Evolutionary conservation across 2,888 invertebrate genomes (phyloP).

Genomic region (Calameuta idolon): DNA sequence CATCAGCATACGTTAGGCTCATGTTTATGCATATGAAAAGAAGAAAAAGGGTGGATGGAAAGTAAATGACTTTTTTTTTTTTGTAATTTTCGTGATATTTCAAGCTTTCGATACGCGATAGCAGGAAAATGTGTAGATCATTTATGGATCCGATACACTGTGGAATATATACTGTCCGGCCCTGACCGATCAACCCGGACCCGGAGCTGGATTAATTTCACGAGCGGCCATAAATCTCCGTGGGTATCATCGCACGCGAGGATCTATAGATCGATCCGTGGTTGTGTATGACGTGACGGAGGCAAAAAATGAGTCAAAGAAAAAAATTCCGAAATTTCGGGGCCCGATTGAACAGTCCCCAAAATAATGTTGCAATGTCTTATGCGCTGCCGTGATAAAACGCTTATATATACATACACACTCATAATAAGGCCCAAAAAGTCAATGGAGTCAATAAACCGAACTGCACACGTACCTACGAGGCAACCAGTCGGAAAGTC

Average conservation of each 20-base stretch:
- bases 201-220: not conserved
- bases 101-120: too few relatives aligned
- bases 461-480: not conserved
- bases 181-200: not conserved
- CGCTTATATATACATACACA: not conserved
- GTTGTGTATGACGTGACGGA: not conserved
- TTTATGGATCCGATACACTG: not conserved
- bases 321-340: not conserved
- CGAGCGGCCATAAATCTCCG: not conserved
- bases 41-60: not conserved
- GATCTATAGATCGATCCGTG: not conserved
- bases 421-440: not conserved
- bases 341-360: not conserved
- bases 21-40: conserved; percentile 26
- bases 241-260: not conserved
- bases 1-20: conserved; percentile 17
- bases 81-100: not conserved
- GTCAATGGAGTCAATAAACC: not conserved
- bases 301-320: not conserved
- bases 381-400: not conserved
- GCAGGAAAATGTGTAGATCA: not conserved
- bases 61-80: not conserved
- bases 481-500: not conserved
- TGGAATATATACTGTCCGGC: not conserved
- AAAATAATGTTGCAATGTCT: not conserved